A percentile compares a stretch with the other conserved stretches of the same genome.
Evolutionary conservation across 2,113 vertebrate species (phyloP).

Genomic region (Apteryx mantelli): DNA sequence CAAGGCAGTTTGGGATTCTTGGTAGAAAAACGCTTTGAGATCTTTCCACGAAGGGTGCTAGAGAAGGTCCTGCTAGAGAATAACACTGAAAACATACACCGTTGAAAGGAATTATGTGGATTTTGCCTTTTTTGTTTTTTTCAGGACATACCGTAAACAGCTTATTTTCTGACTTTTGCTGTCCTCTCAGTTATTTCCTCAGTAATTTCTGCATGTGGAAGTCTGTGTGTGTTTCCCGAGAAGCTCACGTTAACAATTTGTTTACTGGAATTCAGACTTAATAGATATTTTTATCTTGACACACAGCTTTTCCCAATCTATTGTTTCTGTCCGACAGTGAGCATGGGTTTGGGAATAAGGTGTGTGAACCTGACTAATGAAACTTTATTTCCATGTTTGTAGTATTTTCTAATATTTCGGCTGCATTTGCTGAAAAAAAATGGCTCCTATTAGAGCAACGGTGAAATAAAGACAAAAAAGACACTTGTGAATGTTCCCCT

Average conservation of each 20-base stretch:
- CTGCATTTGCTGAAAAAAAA: background rate
- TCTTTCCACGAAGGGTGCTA: background rate
- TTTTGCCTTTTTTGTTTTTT: background rate
- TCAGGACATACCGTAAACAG: background rate
- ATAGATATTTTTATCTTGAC: slow-evolving; percentile 40
- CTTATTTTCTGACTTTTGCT: background rate
- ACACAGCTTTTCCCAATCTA: slow-evolving; percentile 3
- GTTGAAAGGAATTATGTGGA: background rate
- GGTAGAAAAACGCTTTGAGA: background rate
- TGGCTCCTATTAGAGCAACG: background rate
- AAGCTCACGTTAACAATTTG: background rate
- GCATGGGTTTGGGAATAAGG: background rate
- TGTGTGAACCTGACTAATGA: background rate
- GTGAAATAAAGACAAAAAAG: background rate
- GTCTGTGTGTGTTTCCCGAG: background rate
- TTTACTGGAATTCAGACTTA: background rate
- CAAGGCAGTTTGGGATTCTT: background rate
- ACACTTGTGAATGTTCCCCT: background rate
- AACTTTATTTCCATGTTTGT: background rate
- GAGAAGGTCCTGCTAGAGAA: background rate
- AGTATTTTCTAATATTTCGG: background rate
- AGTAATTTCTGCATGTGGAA: background rate
- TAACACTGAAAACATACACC: background rate
- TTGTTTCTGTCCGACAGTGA: background rate
- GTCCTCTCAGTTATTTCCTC: background rate